Base-by-base conservation (phyloP, 2,888 invertebrate species). In the Cacoxenus indagator region DNA sequence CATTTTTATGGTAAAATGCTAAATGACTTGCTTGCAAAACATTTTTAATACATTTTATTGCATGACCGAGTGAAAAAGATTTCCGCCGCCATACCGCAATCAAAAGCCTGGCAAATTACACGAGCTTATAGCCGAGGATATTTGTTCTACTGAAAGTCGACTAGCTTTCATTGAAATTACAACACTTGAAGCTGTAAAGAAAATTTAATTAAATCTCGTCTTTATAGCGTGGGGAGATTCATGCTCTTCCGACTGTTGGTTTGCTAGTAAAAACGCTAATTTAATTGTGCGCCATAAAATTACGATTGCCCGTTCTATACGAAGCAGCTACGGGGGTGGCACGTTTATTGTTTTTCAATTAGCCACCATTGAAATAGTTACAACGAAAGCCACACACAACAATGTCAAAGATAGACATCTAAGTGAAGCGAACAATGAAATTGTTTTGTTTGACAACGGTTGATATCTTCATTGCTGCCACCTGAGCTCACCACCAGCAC, bases 1-100 rank as follows among this genome's bases (percentile, higher is more conserved):
- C 71, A 76, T 78, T 84, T 82, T 82, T 82, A 84, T 81, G 81
- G 76, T 74, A 71, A 76, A 82, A 77, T 75, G 75, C 75, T 73
- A 75, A 85, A 80, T 72, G 71, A 75, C 74, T 64, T 67, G 65
- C 68, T 54, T 65, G 64, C 11, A n/a, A n/a, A 29, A 22, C 17
- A 22, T 82, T 82, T 77, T 82, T 80, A 83, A 84, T 83, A 76
- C 81, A 83, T 82, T 84, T 85, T 80, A 83, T 77, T 76, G 77
- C 75, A 75, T 67, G 46, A 24, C n/a, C 26, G 67, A 46, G 45
- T 27, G 55, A 46, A 22, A 17, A 66, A 64, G 78, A 68, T 77
- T 74, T 73, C 57, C 65, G 48, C 24, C 45, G 69, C 66, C 37
- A 62, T 66, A 57, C 57, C 55, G 77, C 84, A 81, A 82, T 80